A percentile compares a stretch with the other conserved stretches of the same genome.
These are phyloP conservation scores for Drosophila multiciliata DNA, from an alignment of 2,888 invertebrate species.

Conservation along the genomic window DNA sequence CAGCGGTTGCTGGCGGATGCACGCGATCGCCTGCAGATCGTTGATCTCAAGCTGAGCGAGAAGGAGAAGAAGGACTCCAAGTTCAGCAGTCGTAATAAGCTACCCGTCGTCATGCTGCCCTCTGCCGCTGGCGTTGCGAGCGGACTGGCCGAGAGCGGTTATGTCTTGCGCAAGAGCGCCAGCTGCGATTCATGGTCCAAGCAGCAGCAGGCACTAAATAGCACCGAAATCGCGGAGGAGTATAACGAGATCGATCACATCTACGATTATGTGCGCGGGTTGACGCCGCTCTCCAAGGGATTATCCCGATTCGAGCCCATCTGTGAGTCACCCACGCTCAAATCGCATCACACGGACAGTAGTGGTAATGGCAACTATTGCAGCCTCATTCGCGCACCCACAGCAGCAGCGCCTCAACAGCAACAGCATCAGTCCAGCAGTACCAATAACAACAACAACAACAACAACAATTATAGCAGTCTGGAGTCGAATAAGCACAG, in stretches of 20 bases:
- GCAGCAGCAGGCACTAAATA: constrained; percentile 83
- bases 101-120: constrained; percentile 84
- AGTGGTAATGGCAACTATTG: constrained; percentile 85
- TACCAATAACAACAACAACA: constrained; percentile 71
- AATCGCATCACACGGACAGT: constrained; percentile 84
- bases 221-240: constrained; percentile 90
- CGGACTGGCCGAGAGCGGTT: constrained; percentile 86
- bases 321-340: constrained; percentile 85
- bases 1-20: constrained; percentile 90
- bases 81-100: constrained; percentile 82
- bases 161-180: constrained; percentile 90
- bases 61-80: constrained; percentile 85
- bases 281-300: constrained; percentile 94
- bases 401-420: constrained; percentile 50
- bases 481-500: constrained; percentile 32
- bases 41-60: constrained; percentile 92
- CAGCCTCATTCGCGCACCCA: constrained; percentile 84
- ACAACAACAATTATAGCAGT: constrained; percentile 80
- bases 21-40: constrained; percentile 90
- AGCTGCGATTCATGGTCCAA: constrained; percentile 89
- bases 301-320: constrained; percentile 85
- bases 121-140: constrained; percentile 83
- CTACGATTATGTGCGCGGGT: constrained; percentile 97
- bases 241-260: constrained; percentile 98
- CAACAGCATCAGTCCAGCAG: constrained; percentile 68